Base-by-base conservation (phyloP, 2,113 vertebrate species). In the Cyanoderma ruficeps region DNA sequence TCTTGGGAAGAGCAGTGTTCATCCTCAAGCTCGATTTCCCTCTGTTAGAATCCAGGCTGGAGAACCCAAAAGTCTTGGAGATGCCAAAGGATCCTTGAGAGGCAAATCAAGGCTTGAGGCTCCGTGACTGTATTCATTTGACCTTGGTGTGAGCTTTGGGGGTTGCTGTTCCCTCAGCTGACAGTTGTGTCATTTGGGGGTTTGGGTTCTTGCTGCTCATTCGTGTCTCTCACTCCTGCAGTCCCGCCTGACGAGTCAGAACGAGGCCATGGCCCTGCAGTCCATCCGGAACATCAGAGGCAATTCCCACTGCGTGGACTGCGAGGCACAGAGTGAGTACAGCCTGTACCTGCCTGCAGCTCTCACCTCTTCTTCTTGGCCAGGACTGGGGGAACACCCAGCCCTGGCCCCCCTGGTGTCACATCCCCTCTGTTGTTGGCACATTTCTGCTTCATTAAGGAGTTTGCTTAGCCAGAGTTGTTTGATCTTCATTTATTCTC, bases 211-310 rank as follows among this genome's bases (percentile, higher is more conserved):
- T 41, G 68, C 6, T 55, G 42, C 46, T 10, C 81, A 63, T 25
- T 8, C 27, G 0, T 82, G 55, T 90, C 83, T 94, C 60, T 70
- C 6, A 6, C 16, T 56, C 11, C 5, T 9, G 0, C 97, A 99
- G 99, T 99, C 99, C 22, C 99, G 99, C 42, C 98, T 99, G 96
- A 98, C 99, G 6, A 99, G 99, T 91, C 99, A 99, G 97, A 99
- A 98, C 0, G 99, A 99, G 95, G 99, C 99, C 92, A 97, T 99
- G 97, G 99, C 99, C 9, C 98, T 99, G 89, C 99, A 99, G 98
- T 99, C 99, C 7, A 98, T 99, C 88, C 96, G 99, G 46, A 98
- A 97, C 89, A 98, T 99, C 95, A 94, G 99, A 46, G 99, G 99
- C 81, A 99, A 99, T 63, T 98, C 98, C 2, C 99, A 98, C 97